Conservation (phyloP, 2,113 vertebrate genomes). For the Probosciger aterrimus region DNA sequence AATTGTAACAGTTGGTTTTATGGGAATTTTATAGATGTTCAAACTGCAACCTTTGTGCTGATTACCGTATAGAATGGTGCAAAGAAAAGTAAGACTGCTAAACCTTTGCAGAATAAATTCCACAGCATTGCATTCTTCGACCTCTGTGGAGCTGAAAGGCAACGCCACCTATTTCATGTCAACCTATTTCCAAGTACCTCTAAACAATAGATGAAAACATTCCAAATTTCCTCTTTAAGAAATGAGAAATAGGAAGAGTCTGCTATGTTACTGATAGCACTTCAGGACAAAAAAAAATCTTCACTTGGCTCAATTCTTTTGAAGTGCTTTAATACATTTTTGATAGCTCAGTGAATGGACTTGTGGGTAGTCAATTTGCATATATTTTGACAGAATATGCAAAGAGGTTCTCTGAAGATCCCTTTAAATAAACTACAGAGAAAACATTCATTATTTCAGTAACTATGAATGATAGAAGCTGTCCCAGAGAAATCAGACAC, state of each 20-base stretch:
- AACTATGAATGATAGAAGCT: background rate
- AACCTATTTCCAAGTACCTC: background rate
- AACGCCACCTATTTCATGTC: background rate
- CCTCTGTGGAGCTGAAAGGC: background rate
- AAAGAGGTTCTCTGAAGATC: slow-evolving; percentile 27
- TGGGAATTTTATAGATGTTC: background rate
- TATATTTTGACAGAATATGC: slow-evolving; percentile 9
- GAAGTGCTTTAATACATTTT: background rate
- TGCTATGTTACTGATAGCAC: background rate
- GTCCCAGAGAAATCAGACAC: slow-evolving; percentile 5
- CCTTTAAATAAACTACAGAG: slow-evolving; percentile 22
- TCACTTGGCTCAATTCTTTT: background rate
- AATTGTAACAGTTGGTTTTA: background rate
- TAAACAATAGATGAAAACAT: background rate
- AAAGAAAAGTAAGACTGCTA: background rate
- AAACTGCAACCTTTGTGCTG: background rate
- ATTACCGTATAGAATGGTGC: background rate
- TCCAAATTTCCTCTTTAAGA: background rate
- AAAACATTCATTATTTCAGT: slow-evolving; percentile 17
- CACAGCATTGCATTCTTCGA: background rate
- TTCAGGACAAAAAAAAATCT: background rate
- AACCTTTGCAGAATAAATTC: background rate
- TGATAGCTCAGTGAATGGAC: slow-evolving; percentile 5
- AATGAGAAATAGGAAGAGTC: background rate
- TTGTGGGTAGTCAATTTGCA: slow-evolving; percentile 11